Percentiles rank a stretch among this genome's conserved stretches.
These are phyloP conservation scores for Trichogramma dendrolimi DNA, from an alignment of 2,888 invertebrate genomes.

Conservation along the genomic window DNA sequence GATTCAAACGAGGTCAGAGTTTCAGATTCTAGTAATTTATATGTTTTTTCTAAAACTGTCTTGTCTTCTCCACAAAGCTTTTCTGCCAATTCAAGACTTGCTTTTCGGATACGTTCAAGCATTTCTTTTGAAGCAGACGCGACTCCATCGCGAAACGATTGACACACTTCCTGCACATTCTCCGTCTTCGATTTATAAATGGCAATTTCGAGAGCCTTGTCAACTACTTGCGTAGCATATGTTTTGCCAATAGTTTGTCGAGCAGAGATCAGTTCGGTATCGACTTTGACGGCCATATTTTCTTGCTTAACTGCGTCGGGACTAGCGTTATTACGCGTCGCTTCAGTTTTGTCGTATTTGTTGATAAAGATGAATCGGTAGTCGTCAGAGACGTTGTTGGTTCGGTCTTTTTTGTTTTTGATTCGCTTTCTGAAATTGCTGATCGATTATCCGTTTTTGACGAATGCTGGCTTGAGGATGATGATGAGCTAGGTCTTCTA, in stretches of 20 bases:
- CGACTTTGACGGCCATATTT: conserved; percentile 15
- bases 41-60: conserved; percentile 38
- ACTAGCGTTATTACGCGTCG: background rate
- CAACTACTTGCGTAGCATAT: conserved; percentile 49
- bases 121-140: conserved; percentile 46
- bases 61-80: conserved; percentile 37
- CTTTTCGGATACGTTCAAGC: conserved; percentile 43
- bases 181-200: conserved; percentile 50
- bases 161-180: conserved; percentile 47
- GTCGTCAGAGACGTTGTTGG: conserved; percentile 5
- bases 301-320: background rate
- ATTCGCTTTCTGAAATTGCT: background rate
- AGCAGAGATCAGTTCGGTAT: conserved; percentile 31
- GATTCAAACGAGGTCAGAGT: conserved; percentile 44
- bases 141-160: conserved; percentile 44
- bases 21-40: conserved; percentile 40
- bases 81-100: conserved; percentile 42
- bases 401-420: conserved; percentile 11
- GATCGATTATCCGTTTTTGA: conserved; percentile 15
- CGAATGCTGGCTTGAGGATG: conserved; percentile 19
- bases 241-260: conserved; percentile 43
- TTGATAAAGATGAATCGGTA: background rate
- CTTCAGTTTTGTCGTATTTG: conserved; percentile 15
- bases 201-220: conserved; percentile 48
- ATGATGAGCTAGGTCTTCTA: conserved; percentile 26